Base-by-base conservation (phyloP, 2,888 invertebrate genomes). In the Leptinotarsa tumamoca region DNA sequence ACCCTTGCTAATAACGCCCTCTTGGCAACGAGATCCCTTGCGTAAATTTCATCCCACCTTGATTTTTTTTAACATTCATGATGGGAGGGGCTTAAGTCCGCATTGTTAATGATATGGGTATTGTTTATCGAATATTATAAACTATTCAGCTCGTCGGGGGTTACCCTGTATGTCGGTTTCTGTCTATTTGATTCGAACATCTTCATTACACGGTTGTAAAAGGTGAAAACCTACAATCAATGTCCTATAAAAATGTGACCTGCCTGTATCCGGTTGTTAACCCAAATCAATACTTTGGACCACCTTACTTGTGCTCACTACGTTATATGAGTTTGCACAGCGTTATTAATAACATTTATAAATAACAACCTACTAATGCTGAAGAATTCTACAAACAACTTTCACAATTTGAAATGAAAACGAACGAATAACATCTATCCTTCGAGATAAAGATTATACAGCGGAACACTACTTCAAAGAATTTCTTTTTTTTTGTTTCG, bases 301-400 rank as follows among this genome's bases (percentile, higher is more conserved):
- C 43, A 63, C 63, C 63, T 63, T 10, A 63, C 27, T n/a, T 63
- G n/a, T 5, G 63, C 63, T 63, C n/a, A 63, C 63, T 63, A 43
- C 15, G 33, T 63, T 63, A 43, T 63, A 33, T 63, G 27, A 43
- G 43, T 63, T 63, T 27, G 63, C 33, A 70, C 52, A 43, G 7
- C 67, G 54, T 67, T 67, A 72, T 67, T 66, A 50, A 51, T 33
- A 67, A 67, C 72, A 51, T 51, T 72, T 72, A 72, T 72, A 67
- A 72, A 72, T 72, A 72, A 23, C 72, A 72, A 68, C 72, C 72
- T 72, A 67, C 72, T 68, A 72, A 67, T 72, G 68, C 67, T 58
- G 58, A 68, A 33, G 58, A 72, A 72, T 67, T 72, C 68, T 67
- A 72, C 67, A 72, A 72, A 72, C 72, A 72, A 72, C 72, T 72